Evolutionary conservation across 1,140 invertebrate species (phyloP), one percentile per base, ranked within the genome.

Genomic region (Micrasema minimum): DNA sequence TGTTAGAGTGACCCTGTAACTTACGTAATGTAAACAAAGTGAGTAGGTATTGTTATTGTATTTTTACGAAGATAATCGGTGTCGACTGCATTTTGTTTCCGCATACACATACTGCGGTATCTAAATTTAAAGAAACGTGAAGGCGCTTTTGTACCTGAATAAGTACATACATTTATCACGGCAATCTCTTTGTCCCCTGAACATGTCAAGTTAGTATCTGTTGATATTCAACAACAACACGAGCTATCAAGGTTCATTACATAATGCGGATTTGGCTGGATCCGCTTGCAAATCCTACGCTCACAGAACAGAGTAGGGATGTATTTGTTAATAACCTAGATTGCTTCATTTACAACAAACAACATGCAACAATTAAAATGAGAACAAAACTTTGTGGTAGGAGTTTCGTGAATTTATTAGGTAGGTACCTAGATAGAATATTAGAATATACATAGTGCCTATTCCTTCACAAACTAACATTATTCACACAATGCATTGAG

Each of bases 261-360:
- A 22, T 35, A 65, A 71, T 55, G 48, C 69, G 69, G 69, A 71
- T 71, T 71, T 71, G 46, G 59, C 35, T 38, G 59, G 43, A 61
- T 71, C 69, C 69, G 69, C 48, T 23, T 71, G 35, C 59, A 71
- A 57, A 65, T 65, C 69, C 69, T 65, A 64, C 50, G 69, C 35
- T 53, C 51, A 48, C 43, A 37, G 41, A 12, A 16, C 10, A 26
- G 37, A 16, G 46, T 45, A 48, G 50, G 14, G 35, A 35, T 7
- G 18, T 53, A 18, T 55, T 55, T 31, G 20, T 62, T 62, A 68
- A 51, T 37, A 50, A 50, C 23, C 67, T 38, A 43, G 37, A 43
- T 68, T 31, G 41, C 31, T 37, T 45, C 57, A 50, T 22, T 68
- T 59, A 68, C 48, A 41, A 16, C 14, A 51, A 10, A 22, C 66